Evolutionary conservation across 2,797 vertebrate species (phyloP).

Genomic region (Sylvilagus floridanus): DNA sequence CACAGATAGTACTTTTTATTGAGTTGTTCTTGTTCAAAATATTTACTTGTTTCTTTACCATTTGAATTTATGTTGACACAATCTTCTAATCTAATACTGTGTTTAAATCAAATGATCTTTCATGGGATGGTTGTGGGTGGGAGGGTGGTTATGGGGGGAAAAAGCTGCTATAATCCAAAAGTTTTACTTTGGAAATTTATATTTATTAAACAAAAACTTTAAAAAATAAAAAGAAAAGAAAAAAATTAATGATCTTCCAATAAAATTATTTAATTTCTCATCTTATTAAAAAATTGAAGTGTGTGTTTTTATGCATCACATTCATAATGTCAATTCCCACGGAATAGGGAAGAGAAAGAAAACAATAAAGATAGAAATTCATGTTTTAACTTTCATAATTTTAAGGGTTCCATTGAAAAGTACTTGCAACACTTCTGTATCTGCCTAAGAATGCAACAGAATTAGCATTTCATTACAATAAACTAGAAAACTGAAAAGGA

Average conservation of each 20-base stretch:
- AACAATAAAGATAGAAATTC: neutral
- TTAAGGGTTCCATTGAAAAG: neutral
- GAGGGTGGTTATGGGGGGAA: too few species aligned
- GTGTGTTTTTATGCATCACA: neutral
- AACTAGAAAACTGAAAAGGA: neutral
- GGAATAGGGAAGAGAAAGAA: neutral
- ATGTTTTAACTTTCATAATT: neutral
- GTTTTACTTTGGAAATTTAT: too few species aligned
- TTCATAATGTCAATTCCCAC: neutral
- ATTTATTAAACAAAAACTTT: too few species aligned
- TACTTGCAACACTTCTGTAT: neutral
- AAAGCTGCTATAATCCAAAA: too few species aligned
- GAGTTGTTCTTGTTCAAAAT: neutral
- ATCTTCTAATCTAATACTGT: neutral
- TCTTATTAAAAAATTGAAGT: neutral
- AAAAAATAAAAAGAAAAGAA: too few species aligned
- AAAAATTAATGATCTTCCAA: neutral
- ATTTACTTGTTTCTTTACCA: neutral
- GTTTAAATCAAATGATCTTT: neutral
- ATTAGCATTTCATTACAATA: neutral
- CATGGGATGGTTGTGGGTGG: too few species aligned
- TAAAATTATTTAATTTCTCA: neutral
- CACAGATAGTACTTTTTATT: neutral
- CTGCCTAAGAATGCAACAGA: neutral
- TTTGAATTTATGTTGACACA: neutral